These are phyloP conservation scores for Chascanopsetta lugubris DNA, from an alignment of 2,113 vertebrate species.

Conservation along the genomic window DNA sequence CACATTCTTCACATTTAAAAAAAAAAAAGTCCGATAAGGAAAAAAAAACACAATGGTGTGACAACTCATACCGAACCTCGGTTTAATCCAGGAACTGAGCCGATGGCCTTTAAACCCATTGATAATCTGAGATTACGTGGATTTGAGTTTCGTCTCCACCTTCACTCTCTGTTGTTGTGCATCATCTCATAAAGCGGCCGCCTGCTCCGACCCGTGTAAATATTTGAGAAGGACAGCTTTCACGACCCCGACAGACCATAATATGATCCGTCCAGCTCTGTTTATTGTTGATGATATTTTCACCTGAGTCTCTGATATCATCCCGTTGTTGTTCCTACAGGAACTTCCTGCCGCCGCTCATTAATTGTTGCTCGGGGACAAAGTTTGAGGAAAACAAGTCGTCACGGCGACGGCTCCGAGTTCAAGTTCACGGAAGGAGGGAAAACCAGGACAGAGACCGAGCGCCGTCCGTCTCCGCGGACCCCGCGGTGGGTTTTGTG, in stretches of 20 bases:
- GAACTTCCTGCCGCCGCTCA: conserved; percentile 71
- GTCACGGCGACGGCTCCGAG: conserved; percentile 25
- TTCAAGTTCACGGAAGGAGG: conserved; percentile 16
- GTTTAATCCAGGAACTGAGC: not conserved
- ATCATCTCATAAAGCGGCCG: conserved; percentile 18
- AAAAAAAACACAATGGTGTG: no score
- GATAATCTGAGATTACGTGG: no score
- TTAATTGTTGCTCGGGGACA: conserved; percentile 67
- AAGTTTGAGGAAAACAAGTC: conserved; percentile 47
- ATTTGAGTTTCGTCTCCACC: not conserved
- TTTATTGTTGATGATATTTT: conserved; percentile 68
- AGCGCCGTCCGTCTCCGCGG: conserved; percentile 9
- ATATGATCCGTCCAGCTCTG: conserved; percentile 33
- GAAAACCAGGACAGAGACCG: conserved; percentile 1
- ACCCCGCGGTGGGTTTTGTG: conserved; percentile 29
- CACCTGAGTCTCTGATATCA: conserved; percentile 63
- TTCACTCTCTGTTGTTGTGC: conserved; percentile 4
- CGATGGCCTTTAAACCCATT: not conserved
- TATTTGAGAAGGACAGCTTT: conserved; percentile 29
- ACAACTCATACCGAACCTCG: no score
- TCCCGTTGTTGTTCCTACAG: conserved; percentile 73
- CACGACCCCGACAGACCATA: conserved; percentile 18
- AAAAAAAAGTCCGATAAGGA: no score
- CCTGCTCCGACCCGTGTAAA: conserved; percentile 16
- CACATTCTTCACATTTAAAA: conserved; percentile 44